Conservation (phyloP, 1,140 invertebrate species). For the Aphaenogaster floridana region DNA sequence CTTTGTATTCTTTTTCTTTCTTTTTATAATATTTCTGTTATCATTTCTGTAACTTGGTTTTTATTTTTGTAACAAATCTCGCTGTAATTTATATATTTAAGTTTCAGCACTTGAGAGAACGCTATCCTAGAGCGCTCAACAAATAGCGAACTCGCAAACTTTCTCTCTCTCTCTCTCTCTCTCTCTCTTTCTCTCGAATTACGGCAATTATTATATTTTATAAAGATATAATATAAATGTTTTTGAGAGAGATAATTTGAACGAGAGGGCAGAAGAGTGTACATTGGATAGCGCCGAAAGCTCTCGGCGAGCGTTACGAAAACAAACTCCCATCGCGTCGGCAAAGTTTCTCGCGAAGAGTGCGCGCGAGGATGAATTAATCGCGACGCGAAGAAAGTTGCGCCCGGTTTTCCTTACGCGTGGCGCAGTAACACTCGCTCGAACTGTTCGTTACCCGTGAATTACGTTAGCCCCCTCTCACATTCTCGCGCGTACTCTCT, state of each 20-base stretch:
- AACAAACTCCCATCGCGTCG: slow-evolving; percentile 58
- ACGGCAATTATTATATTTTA: neutral
- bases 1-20: neutral
- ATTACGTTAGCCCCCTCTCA: slow-evolving; percentile 50
- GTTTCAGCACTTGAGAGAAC: neutral
- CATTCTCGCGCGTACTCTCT: neutral
- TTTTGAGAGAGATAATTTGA: slow-evolving; percentile 19
- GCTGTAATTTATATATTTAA: neutral
- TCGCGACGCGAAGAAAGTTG: slow-evolving; percentile 57
- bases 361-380: slow-evolving; percentile 53
- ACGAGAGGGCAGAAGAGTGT: neutral
- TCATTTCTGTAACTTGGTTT: neutral
- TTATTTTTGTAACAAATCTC: neutral
- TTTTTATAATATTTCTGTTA: neutral
- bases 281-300: neutral
- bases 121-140: neutral
- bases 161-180: too few relatives aligned
- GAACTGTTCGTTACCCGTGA: slow-evolving; percentile 53
- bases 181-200: neutral
- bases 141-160: neutral
- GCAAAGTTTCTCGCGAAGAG: slow-evolving; percentile 41
- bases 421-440: slow-evolving; percentile 53
- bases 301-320: slow-evolving; percentile 22
- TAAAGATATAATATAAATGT: neutral
- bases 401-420: slow-evolving; percentile 40